Percentiles rank a stretch among this genome's conserved stretches.
Conservation (phyloP, 2,797 vertebrate species). For the Dicrostonyx torquatus region DNA sequence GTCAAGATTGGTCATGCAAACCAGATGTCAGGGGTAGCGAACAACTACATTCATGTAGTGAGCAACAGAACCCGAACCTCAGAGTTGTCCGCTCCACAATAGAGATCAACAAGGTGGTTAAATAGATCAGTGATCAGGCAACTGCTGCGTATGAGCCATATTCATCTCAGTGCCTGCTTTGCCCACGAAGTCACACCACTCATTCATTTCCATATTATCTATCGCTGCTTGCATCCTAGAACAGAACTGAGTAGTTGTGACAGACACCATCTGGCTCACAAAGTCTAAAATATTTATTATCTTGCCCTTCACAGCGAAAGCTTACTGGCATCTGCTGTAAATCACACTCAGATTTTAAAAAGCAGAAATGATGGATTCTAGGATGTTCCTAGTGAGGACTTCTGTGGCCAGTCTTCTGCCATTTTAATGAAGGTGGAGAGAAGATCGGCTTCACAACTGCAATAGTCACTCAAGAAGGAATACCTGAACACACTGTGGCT, state of each 20-base stretch:
- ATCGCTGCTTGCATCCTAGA: not conserved
- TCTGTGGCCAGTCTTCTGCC: conserved; percentile 1
- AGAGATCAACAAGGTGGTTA: not conserved
- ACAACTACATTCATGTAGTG: not conserved
- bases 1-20: not conserved
- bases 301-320: not conserved
- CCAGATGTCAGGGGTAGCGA: not conserved
- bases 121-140: not conserved
- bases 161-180: not conserved
- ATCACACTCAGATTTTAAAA: conserved; percentile 35
- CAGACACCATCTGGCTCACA: not conserved
- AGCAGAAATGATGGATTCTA: not conserved
- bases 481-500: not conserved
- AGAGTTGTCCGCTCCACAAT: not conserved
- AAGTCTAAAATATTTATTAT: conserved; percentile 39
- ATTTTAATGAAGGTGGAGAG: conserved; percentile 37
- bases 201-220: conserved; percentile 20
- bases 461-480: conserved; percentile 30
- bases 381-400: not conserved
- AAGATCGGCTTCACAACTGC: conserved; percentile 3
- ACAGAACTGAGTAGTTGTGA: not conserved
- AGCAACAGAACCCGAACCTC: not conserved
- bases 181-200: not conserved
- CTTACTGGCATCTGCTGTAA: not conserved
- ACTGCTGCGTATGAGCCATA: not conserved